These are phyloP conservation scores for Crotophaga sulcirostris DNA, from an alignment of 2,113 vertebrate species.

Conservation along the genomic window DNA sequence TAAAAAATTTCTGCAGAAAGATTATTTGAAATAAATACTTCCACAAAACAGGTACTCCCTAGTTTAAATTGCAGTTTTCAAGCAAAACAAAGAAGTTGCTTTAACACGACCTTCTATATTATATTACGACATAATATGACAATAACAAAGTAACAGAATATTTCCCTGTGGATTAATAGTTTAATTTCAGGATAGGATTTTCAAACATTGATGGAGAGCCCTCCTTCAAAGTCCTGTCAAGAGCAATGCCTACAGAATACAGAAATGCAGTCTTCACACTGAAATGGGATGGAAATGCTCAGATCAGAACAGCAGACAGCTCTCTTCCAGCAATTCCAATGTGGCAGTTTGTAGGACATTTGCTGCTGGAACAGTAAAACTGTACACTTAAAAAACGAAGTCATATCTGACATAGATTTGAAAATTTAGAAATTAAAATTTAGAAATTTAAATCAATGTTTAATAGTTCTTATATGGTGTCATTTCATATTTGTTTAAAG, in stretches of 20 bases:
- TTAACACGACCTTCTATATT: background rate
- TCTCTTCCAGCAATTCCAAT: background rate
- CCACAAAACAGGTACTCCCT: background rate
- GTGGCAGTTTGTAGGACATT: background rate
- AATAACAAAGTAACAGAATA: background rate
- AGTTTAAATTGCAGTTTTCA: background rate
- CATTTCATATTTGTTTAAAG: background rate
- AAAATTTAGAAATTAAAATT: too few relatives aligned
- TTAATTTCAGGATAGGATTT: slow-evolving; percentile 22
- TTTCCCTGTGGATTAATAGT: slow-evolving; percentile 12
- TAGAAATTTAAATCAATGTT: background rate
- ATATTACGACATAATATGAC: background rate
- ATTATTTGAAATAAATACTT: background rate
- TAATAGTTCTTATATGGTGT: background rate
- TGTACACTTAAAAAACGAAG: background rate
- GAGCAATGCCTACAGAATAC: background rate
- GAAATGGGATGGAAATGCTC: background rate
- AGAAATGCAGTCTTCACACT: background rate
- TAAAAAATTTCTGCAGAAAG: background rate
- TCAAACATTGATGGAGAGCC: background rate
- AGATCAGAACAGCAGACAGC: background rate
- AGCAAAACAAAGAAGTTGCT: background rate
- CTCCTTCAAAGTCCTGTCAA: background rate
- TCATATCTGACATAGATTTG: background rate
- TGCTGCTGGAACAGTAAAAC: background rate